phyloP scores from a whole-genome alignment of 2,113 vertebrate species.

The Micronycteris hirsuta region DNA sequence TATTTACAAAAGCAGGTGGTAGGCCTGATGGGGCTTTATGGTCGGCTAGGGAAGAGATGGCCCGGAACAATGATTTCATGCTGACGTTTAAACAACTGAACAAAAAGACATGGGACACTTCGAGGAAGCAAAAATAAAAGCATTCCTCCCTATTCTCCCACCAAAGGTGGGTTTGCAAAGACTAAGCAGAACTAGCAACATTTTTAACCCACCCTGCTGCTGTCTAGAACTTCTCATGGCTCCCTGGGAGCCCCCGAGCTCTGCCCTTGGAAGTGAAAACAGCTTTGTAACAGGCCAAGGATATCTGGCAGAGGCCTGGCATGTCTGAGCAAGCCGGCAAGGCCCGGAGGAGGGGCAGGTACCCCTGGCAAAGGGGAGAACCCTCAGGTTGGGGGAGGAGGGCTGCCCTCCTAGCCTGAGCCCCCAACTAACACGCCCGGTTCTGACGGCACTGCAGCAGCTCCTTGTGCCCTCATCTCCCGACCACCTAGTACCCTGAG shows the following conservation, averaged over 20 bases:
- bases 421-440: too few relatives aligned
- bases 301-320: background rate
- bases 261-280: background rate
- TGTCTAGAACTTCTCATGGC: background rate
- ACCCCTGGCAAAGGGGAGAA: background rate
- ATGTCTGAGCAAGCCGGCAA: background rate
- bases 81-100: background rate
- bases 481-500: background rate
- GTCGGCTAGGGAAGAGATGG: background rate
- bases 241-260: background rate
- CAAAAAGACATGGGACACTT: background rate
- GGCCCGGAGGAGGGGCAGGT: background rate
- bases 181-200: background rate
- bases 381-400: fast-evolving
- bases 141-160: background rate
- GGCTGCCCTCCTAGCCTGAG: background rate
- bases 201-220: background rate
- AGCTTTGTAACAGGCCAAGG: background rate
- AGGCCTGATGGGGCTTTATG: background rate
- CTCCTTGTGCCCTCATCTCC: background rate
- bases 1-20: background rate
- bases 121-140: background rate
- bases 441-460: background rate
- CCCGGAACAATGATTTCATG: background rate
- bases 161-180: background rate